A percentile compares a stretch with the other conserved stretches of the same genome.
Evolutionary conservation across 2,888 invertebrate genomes (phyloP).

Genomic region (Nephrotoma flavescens): DNA sequence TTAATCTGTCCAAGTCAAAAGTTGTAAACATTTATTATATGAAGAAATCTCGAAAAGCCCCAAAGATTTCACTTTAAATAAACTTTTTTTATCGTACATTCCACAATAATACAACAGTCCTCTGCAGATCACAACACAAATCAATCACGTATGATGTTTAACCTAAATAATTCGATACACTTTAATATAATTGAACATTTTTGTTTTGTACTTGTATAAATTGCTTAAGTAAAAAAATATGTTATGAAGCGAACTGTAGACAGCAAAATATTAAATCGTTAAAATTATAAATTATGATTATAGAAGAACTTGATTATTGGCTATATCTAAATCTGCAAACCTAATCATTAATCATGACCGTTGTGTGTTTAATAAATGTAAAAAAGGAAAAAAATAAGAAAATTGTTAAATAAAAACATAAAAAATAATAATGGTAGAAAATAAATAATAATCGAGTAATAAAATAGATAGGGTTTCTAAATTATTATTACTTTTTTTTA

Average conservation of each 20-base stretch:
- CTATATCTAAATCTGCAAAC: not conserved
- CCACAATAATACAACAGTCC: not conserved
- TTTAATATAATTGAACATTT: not conserved
- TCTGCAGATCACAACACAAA: not conserved
- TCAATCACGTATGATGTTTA: not conserved
- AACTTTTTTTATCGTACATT: not conserved
- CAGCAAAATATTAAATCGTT: not conserved
- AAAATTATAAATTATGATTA: not conserved
- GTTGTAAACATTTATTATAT: no score
- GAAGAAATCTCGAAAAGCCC: not conserved
- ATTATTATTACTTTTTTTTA: not conserved
- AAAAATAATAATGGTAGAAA: not conserved
- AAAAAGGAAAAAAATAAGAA: not conserved
- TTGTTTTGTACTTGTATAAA: not conserved
- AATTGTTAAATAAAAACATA: not conserved
- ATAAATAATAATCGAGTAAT: not conserved
- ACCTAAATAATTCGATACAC: not conserved
- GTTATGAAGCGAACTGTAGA: not conserved
- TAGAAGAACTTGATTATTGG: not conserved
- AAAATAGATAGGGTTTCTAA: not conserved
- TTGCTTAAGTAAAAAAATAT: not conserved
- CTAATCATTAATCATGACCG: not conserved
- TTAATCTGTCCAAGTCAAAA: no score
- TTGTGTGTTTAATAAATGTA: not conserved
- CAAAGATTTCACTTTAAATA: not conserved